phyloP scores from a whole-genome alignment of 2,888 invertebrate species.

The Endotricha flammealis region DNA sequence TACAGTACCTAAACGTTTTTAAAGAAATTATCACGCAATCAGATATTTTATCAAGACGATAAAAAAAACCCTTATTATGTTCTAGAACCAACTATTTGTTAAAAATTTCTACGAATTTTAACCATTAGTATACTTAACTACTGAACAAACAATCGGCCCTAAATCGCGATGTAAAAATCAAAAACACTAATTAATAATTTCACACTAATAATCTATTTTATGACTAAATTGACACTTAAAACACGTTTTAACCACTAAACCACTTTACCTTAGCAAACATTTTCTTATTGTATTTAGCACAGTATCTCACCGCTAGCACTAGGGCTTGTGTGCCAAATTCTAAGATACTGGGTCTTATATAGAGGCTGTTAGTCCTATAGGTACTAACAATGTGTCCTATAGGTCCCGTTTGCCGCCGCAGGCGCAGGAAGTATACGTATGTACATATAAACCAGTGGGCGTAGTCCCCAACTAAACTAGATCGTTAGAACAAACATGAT shows the following conservation, averaged over 20 bases:
- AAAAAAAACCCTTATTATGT: constrained; percentile 9
- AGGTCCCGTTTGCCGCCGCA: constrained; percentile 44
- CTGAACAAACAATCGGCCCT: too few species aligned
- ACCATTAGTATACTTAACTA: too few species aligned
- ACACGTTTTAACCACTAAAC: constrained; percentile 11
- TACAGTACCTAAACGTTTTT: too few species aligned
- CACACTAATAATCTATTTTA: too few species aligned
- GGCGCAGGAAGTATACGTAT: constrained; percentile 43
- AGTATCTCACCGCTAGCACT: constrained; percentile 55
- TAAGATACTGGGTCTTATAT: constrained; percentile 66
- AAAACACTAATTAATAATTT: too few species aligned
- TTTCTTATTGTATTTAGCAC: constrained; percentile 51
- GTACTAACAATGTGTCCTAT: constrained; percentile 37
- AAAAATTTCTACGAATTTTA: too few species aligned
- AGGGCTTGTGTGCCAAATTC: constrained; percentile 68
- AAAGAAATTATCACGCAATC: too few species aligned
- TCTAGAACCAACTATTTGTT: too few species aligned
- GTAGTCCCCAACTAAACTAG: constrained; percentile 53
- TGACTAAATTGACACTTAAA: background rate
- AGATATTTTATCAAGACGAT: too few species aligned
- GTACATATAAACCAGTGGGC: constrained; percentile 52
- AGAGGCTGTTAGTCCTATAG: constrained; percentile 60
- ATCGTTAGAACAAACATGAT: constrained; percentile 38
- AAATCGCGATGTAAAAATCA: too few species aligned
- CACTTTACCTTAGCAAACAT: constrained; percentile 69